Conservation (phyloP, 2,797 vertebrate genomes). For the Odontamblyopus rebecca region DNA sequence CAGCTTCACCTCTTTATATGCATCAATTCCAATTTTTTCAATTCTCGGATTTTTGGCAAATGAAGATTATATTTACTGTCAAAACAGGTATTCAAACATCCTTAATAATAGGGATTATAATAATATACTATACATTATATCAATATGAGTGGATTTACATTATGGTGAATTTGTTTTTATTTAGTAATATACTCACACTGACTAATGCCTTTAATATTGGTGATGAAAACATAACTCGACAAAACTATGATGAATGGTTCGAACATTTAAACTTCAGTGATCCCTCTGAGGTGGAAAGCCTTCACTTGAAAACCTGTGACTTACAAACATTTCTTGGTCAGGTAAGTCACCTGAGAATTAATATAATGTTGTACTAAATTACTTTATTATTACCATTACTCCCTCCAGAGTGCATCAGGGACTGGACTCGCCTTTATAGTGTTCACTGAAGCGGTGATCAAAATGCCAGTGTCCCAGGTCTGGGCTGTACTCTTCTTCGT, state of each 20-base stretch:
- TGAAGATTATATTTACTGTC: constrained; percentile 73
- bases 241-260: constrained; percentile 75
- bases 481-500: constrained; percentile 91
- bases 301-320: constrained; percentile 70
- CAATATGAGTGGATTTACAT: not conserved
- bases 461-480: constrained; percentile 86
- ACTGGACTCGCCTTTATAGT: constrained; percentile 89
- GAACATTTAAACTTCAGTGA: constrained; percentile 61
- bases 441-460: constrained; percentile 86
- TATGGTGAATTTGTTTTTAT: not conserved
- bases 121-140: not conserved
- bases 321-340: constrained; percentile 85
- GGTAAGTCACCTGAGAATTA: constrained; percentile 55
- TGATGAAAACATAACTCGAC: constrained; percentile 78
- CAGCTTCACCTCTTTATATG: constrained; percentile 88
- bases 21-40: constrained; percentile 86
- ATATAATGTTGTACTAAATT: not conserved
- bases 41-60: constrained; percentile 85
- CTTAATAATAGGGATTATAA: not conserved
- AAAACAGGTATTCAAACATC: constrained; percentile 68
- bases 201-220: constrained; percentile 82
- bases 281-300: constrained; percentile 49
- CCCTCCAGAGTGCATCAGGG: constrained; percentile 83
- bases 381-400: not conserved
- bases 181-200: constrained; percentile 85